Percentiles rank a stretch among this genome's conserved stretches.
phyloP scores from a whole-genome alignment of 2,797 vertebrate species.

The Sebastes wilsoni region DNA sequence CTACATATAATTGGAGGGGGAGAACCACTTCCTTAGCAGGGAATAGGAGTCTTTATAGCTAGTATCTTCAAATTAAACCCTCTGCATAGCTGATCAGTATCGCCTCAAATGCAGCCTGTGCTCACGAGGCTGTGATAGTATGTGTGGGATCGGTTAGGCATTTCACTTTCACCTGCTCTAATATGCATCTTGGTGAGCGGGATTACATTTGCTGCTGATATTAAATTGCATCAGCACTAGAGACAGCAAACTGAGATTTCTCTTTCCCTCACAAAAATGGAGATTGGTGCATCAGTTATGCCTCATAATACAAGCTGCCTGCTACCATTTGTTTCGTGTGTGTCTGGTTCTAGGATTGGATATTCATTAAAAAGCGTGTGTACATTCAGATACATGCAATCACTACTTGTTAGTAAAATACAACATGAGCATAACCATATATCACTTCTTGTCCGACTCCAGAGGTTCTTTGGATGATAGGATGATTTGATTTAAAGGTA shows the following conservation, averaged over 20 bases:
- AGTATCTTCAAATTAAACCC: constrained; percentile 61
- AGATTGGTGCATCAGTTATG: neutral
- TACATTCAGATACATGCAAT: neutral
- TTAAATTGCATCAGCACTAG: neutral
- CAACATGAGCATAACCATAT: neutral
- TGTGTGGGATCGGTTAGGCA: constrained; percentile 1
- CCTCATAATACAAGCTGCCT: neutral
- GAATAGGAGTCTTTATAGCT: constrained; percentile 57
- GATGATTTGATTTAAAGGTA: neutral
- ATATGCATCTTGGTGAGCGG: constrained; percentile 4
- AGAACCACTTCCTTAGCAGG: constrained; percentile 57
- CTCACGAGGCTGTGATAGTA: constrained; percentile 22
- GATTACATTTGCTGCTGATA: constrained; percentile 8
- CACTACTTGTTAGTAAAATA: neutral
- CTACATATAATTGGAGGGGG: constrained; percentile 74
- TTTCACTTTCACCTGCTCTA: constrained; percentile 12
- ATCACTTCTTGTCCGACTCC: neutral
- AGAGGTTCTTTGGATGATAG: neutral
- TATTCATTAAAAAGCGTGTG: neutral
- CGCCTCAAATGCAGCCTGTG: constrained; percentile 4
- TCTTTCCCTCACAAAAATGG: neutral
- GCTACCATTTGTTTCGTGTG: neutral
- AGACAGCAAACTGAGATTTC: neutral
- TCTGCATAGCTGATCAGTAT: constrained; percentile 53
- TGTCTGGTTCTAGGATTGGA: neutral